Evolutionary conservation across 2,888 invertebrate genomes (phyloP), one percentile per base, ranked within the genome.

Genomic region (Drosophila kambysellisi): DNA sequence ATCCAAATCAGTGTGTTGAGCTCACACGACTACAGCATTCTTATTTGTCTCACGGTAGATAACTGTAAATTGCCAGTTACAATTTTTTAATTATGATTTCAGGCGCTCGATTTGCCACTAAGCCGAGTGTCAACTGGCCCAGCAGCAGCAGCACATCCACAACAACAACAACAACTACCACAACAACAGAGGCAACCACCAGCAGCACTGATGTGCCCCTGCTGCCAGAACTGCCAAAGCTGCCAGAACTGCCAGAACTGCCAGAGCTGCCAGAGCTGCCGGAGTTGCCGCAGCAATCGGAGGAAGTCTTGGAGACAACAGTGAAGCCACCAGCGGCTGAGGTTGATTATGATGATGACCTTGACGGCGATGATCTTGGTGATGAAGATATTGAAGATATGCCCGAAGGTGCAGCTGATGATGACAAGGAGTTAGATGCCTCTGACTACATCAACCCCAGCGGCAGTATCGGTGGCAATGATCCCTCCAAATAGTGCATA

Each of bases 401-500:
- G 25, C 29, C 6, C n/a, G 43, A 72, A 1, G n/a, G 0, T 25
- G 15, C 35, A 11, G 29, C 17, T 12, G 37, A 46, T 15, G 32
- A 8, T 12, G 64, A 51, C 0, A 20, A 48, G 20, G 65, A 54
- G 15, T 4, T n/a, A 8, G 43, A 72, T 29, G 15, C 11, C 7
- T n/a, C 1, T 0, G 65, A 52, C 6, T 56, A 25, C 6, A 0
- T 17, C 0, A 65, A 60, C 48, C 8, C 3, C 1, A 37, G 39
- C 29, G 74, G 60, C 29, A 66, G 74, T 53, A 74, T 74, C 32
- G 73, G 74, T 17, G 61, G 74, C 39, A 59, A 52, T 29, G 74
- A 74, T 50, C n/a, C 17, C 9, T 25, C 43, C 6, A 37, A 32
- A 48, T 56, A 41, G 15, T n/a, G 15, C n/a, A 41, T 50, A 12